Conservation (phyloP, 2,113 vertebrate genomes). For the Archocentrus centrarchus region DNA sequence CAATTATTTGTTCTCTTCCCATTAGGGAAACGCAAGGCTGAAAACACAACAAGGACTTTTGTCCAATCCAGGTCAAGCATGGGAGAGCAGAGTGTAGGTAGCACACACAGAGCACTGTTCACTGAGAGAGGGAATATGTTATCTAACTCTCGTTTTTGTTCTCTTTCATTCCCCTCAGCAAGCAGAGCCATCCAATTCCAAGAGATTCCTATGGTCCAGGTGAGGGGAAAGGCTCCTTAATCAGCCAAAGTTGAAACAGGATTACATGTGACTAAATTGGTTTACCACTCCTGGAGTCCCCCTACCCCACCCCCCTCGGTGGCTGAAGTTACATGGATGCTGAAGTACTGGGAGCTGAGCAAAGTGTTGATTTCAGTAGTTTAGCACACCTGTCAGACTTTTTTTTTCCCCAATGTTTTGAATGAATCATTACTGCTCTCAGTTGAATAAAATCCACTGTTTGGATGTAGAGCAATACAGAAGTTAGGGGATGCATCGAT, state of each 20-base stretch:
- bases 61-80: slow-evolving; percentile 82
- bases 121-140: slow-evolving; percentile 48
- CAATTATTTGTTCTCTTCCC: slow-evolving; percentile 59
- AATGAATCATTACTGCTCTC: not conserved
- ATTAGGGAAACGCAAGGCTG: slow-evolving; percentile 69
- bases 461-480: slow-evolving; percentile 14
- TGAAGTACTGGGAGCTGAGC: slow-evolving; percentile 1
- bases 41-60: slow-evolving; percentile 77
- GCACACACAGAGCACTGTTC: slow-evolving; percentile 71
- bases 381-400: slow-evolving; percentile 40
- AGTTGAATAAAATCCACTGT: not conserved
- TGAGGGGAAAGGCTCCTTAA: slow-evolving; percentile 47
- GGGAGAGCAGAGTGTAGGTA: slow-evolving; percentile 77
- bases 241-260: slow-evolving; percentile 53
- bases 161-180: slow-evolving; percentile 34
- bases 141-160: slow-evolving; percentile 57
- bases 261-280: slow-evolving; percentile 65
- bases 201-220: slow-evolving; percentile 66
- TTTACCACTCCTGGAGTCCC: slow-evolving; percentile 51
- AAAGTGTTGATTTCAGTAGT: slow-evolving; percentile 37
- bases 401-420: slow-evolving; percentile 25
- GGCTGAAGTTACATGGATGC: slow-evolving; percentile 6
- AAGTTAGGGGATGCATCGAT: not conserved
- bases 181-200: slow-evolving; percentile 33
- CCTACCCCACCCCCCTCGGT: not conserved